A percentile compares a stretch with the other conserved stretches of the same genome.
phyloP scores from a whole-genome alignment of 1,140 invertebrate species.

The Lepeophtheirus salmonis region DNA sequence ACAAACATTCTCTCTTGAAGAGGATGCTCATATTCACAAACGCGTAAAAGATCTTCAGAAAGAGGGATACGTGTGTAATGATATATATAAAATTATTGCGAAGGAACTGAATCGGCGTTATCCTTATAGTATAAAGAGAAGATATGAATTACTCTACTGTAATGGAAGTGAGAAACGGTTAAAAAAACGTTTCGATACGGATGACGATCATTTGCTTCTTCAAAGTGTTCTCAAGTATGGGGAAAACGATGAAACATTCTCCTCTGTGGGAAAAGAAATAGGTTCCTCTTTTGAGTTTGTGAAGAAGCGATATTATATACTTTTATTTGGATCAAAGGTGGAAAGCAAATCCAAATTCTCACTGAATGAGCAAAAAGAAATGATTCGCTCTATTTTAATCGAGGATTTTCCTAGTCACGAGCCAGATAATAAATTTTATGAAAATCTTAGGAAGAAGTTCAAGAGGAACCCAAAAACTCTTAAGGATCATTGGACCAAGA shows the following conservation, averaged over 20 bases:
- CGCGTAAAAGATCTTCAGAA: background rate
- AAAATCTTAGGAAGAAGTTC: background rate
- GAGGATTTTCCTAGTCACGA: background rate
- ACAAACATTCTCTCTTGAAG: background rate
- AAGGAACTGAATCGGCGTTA: background rate
- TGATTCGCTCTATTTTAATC: background rate
- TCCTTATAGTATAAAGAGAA: background rate
- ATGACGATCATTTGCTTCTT: background rate
- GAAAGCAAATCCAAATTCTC: background rate
- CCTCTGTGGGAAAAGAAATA: background rate
- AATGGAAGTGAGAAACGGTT: too few species aligned
- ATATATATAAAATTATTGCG: background rate
- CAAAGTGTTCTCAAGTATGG: background rate
- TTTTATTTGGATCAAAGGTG: background rate
- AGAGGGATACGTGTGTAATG: background rate
- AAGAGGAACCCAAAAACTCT: background rate
- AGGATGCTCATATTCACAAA: background rate
- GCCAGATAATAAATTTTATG: background rate
- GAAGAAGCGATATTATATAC: background rate
- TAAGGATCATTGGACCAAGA: background rate
- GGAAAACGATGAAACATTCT: background rate
- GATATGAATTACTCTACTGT: background rate
- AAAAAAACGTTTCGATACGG: background rate
- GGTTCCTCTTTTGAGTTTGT: background rate
- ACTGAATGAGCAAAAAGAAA: background rate